Evolutionary conservation across 2,888 invertebrate genomes (phyloP).

Genomic region (Catocala nupta): DNA sequence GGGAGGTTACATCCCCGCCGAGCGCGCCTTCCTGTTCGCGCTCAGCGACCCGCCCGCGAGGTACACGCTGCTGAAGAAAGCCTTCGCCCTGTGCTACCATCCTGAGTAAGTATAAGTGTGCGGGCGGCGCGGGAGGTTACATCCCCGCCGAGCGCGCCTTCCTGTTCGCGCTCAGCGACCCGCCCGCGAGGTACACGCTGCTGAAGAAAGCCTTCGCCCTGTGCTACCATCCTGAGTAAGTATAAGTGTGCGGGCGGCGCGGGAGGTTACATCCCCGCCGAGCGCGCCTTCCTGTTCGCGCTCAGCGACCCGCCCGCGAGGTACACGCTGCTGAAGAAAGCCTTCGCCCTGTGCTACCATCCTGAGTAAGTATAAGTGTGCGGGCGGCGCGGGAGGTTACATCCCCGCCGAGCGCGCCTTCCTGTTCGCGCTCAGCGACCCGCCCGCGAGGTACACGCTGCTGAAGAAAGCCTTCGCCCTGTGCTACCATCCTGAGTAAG

Average conservation of each 20-base stretch:
- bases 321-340: constrained; percentile 94
- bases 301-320: constrained; percentile 92
- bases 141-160: constrained; percentile 95
- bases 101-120: constrained; percentile 82
- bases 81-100: constrained; percentile 96
- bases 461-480: constrained; percentile 96
- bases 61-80: constrained; percentile 94
- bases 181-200: constrained; percentile 93
- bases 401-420: constrained; percentile 95
- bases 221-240: constrained; percentile 90
- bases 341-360: constrained; percentile 96
- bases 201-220: constrained; percentile 96
- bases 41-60: constrained; percentile 92
- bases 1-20: constrained; percentile 94
- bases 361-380: constrained; percentile 82
- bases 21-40: constrained; percentile 95
- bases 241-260: constrained; percentile 88
- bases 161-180: constrained; percentile 92
- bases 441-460: constrained; percentile 93
- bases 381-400: constrained; percentile 91
- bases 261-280: constrained; percentile 94
- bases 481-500: constrained; percentile 90
- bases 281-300: constrained; percentile 95
- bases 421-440: constrained; percentile 92
- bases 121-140: constrained; percentile 91